phyloP scores from a whole-genome alignment of 2,797 vertebrate species.

The Hypotaenidia okinawae region DNA sequence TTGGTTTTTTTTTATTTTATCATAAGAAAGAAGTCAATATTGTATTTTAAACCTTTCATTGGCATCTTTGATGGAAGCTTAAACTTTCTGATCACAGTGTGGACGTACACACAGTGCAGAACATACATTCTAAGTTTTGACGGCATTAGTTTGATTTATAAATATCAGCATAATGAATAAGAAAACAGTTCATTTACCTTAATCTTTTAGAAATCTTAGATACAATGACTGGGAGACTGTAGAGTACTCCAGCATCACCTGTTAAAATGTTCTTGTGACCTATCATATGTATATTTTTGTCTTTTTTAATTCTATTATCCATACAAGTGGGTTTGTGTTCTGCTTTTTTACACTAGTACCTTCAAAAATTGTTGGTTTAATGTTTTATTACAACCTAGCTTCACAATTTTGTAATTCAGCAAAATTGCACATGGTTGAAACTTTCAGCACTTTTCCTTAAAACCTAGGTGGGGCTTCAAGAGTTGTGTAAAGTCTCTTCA shows the following conservation, averaged over 20 bases:
- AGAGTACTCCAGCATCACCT: neutral
- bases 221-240: neutral
- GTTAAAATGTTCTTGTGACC: neutral
- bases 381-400: neutral
- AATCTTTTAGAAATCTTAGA: neutral
- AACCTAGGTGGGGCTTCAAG: neutral
- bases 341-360: neutral
- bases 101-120: neutral
- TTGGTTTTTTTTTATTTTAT: neutral
- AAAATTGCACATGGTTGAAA: neutral
- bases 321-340: neutral
- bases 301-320: neutral
- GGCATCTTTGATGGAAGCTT: neutral
- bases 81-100: neutral
- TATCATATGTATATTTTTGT: neutral
- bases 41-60: neutral
- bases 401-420: neutral
- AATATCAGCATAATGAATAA: neutral
- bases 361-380: neutral
- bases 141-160: neutral
- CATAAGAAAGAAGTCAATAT: neutral
- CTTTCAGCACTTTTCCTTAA: neutral
- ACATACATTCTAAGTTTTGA: neutral
- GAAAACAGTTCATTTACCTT: neutral
- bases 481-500: neutral